These are phyloP conservation scores for Pseudopipra pipra DNA, from an alignment of 2,113 vertebrate genomes.

Conservation along the genomic window DNA sequence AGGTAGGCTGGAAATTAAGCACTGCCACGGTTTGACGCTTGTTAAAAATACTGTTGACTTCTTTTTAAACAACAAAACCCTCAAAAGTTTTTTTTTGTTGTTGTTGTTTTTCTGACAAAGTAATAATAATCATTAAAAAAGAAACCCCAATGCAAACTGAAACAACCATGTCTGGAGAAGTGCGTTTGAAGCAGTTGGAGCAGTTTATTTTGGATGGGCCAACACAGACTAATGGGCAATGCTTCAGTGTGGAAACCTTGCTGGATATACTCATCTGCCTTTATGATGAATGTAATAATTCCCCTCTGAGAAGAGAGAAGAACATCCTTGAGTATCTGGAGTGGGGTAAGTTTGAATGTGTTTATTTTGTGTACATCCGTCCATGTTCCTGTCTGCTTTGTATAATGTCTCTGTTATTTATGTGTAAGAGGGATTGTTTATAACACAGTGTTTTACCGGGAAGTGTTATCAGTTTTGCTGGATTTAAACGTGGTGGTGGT, in stretches of 20 bases:
- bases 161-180: conserved; percentile 94
- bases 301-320: conserved; percentile 94
- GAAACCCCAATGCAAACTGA: conserved; percentile 55
- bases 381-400: background rate
- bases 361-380: conserved; percentile 16
- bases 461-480: background rate
- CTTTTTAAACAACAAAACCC: conserved; percentile 50
- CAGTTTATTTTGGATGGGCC: conserved; percentile 95
- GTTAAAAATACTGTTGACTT: conserved; percentile 51
- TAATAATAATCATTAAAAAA: conserved; percentile 54
- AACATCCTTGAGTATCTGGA: conserved; percentile 94
- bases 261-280: conserved; percentile 97
- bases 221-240: conserved; percentile 85
- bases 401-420: conserved; percentile 5
- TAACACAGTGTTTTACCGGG: background rate
- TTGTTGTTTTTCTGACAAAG: background rate
- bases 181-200: conserved; percentile 97
- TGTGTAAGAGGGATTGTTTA: background rate
- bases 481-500: background rate
- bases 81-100: conserved; percentile 16
- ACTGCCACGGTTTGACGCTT: conserved; percentile 55
- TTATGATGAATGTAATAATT: conserved; percentile 97
- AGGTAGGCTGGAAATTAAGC: conserved; percentile 65
- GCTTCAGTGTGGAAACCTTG: conserved; percentile 93
- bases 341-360: conserved; percentile 87